Evolutionary conservation across 2,888 invertebrate species (phyloP), one percentile per base, ranked within the genome.

Genomic region (Caradrina clavipalpis): DNA sequence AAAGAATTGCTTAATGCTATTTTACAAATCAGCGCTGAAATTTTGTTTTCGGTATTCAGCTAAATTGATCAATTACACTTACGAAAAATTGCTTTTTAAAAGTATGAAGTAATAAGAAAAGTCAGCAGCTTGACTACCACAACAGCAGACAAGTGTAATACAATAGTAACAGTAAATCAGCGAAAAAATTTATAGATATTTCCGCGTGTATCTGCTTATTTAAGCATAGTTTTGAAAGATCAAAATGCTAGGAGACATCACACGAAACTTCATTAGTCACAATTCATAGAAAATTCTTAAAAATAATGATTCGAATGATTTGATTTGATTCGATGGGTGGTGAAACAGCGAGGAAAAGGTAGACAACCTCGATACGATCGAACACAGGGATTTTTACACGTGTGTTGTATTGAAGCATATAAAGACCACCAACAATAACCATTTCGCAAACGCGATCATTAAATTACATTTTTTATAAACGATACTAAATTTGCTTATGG

Each of bases 401-500:
- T 39, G 39, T 13, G 2, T 35, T 22, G 11, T 49, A 10, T 49
- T 45, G 15, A 21, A 8, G 31, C 17, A 35, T 17, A 7, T 26
- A 21, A 45, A 66, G n/a, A 71, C 21, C 13, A 53, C 45, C 51
- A 19, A 56, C 53, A 2, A 54, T 35, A 13, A 39, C 2, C 8
- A 19, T 54, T 19, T 19, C 42, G 60, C 51, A 35, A 53, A 35
- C 0, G 39, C 2, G 39, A 39, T 39, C 5, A 42, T 15, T 3
- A 45, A 45, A 45, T 45, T 15, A 17, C 3, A 6, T 45, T 17
- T 45, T 45, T 17, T 6, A 45, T 17, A 15, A 45, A 45, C 17
- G 17, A 45, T 45, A 45, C 45, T 45, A 55, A 15, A 39, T 15
- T 26, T 79, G 26, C 61, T 57, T 47, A 65, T 47, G 53, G 73